Conservation (phyloP, 2,797 vertebrate genomes). For the Picus viridis region DNA sequence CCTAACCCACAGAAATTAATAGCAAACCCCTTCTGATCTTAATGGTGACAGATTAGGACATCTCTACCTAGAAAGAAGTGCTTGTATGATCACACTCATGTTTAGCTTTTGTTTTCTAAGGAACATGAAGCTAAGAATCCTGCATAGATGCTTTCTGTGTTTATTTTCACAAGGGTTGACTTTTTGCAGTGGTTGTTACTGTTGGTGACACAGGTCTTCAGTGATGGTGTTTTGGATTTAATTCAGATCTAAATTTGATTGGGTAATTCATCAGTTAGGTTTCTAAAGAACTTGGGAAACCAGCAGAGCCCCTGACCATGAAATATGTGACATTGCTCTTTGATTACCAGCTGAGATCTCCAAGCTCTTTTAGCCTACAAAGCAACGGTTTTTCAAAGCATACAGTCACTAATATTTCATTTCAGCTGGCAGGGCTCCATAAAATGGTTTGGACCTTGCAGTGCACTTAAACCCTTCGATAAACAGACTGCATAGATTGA, state of each 20-base stretch:
- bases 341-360: slow-evolving; percentile 42
- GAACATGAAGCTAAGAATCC: background rate
- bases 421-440: slow-evolving; percentile 55
- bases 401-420: slow-evolving; percentile 65
- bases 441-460: slow-evolving; percentile 58
- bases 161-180: slow-evolving; percentile 13
- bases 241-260: slow-evolving; percentile 55
- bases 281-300: slow-evolving; percentile 25
- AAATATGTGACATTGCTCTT: slow-evolving; percentile 55
- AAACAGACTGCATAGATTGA: slow-evolving; percentile 61
- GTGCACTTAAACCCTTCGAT: slow-evolving; percentile 42
- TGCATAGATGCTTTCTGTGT: background rate
- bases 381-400: slow-evolving; percentile 61
- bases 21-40: background rate
- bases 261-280: slow-evolving; percentile 31
- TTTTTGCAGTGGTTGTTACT: background rate
- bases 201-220: slow-evolving; percentile 1
- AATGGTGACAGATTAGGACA: background rate
- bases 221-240: background rate
- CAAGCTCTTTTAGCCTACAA: slow-evolving; percentile 36
- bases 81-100: background rate
- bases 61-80: background rate
- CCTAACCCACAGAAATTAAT: background rate
- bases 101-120: background rate
- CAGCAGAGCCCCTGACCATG: slow-evolving; percentile 23